Base-by-base conservation (phyloP, 2,888 invertebrate species). In the Idaea aversata region DNA sequence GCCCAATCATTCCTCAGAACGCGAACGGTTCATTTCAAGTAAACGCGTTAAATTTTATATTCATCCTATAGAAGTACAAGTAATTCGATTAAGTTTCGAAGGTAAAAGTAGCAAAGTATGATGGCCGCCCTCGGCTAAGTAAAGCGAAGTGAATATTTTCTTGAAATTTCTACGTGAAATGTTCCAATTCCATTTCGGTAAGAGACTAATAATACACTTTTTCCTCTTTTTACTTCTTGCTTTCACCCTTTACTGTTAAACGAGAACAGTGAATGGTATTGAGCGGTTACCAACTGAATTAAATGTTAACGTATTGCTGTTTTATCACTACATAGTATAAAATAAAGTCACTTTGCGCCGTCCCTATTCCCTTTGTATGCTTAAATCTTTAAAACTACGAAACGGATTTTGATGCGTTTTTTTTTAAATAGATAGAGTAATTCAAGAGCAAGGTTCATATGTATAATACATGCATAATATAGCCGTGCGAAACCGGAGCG, bases 121-220 rank as follows among this genome's bases (percentile, higher is more conserved):
- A 91, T 91, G 91, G 88, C 80, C 79, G 81, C 85, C 85, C 81
- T 82, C 79, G 71, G 88, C 86, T 88, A 91, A 89, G 91, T 91
- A 88, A 90, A 88, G 88, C 87, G 88, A 89, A 90, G 88, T 85
- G 88, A 88, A 90, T 90, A 88, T 91, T 86, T 90, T 86, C 88
- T 89, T 85, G 87, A 91, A 92, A 87, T 88, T 91, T 91, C 88
- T 84, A 85, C 88, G 81, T 83, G 87, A 85, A 92, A 92, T 91
- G 93, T 90, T 91, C 91, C 91, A 91, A 91, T 92, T 92, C 92
- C 92, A 93, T 93, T 92, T 92, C 91, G 90, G 90, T 91, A 89
- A 91, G 87, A 91, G 91, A 91, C 93, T 93, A 92, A 93, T 93
- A 93, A 93, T 90, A 92, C 83, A 89, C 90, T 91, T 89, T 89